phyloP scores from a whole-genome alignment of 2,797 vertebrate species.

The Harpagifer antarcticus region DNA sequence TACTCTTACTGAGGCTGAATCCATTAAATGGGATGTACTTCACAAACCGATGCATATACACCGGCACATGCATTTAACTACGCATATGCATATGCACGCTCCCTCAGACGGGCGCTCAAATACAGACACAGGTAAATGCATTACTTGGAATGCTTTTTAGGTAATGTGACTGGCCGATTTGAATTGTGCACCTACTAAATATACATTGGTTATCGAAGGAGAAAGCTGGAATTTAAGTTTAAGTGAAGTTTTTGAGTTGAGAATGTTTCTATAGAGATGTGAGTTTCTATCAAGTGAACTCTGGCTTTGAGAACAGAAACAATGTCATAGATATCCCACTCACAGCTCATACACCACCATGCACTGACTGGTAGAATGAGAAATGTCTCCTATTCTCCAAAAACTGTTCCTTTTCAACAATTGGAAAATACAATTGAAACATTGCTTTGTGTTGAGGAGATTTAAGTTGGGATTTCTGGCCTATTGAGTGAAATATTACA shows the following conservation, averaged over 20 bases:
- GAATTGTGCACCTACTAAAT: conserved; percentile 63
- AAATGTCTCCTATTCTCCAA: conserved; percentile 41
- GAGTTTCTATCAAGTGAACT: conserved; percentile 57
- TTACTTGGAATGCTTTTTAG: conserved; percentile 45
- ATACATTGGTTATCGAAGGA: conserved; percentile 40
- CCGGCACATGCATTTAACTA: conserved; percentile 1
- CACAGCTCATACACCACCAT: neutral
- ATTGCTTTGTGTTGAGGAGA: conserved; percentile 27
- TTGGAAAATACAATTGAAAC: conserved; percentile 34
- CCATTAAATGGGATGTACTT: conserved; percentile 78
- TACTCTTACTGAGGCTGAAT: conserved; percentile 75
- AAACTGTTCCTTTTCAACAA: conserved; percentile 28
- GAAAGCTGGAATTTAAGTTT: conserved; percentile 30
- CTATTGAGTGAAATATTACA: conserved; percentile 55
- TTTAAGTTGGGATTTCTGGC: conserved; percentile 35
- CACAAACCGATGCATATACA: conserved; percentile 18
- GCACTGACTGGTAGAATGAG: conserved; percentile 27
- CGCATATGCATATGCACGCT: conserved; percentile 6
- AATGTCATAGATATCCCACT: conserved; percentile 24
- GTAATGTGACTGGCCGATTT: conserved; percentile 39
- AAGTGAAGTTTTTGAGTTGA: conserved; percentile 2
- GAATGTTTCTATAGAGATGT: conserved; percentile 37
- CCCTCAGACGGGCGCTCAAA: neutral
- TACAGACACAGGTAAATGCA: conserved; percentile 38
- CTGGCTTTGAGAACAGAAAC: conserved; percentile 44